Base-by-base conservation (phyloP, 2,888 invertebrate genomes). In the Elegia similella region DNA sequence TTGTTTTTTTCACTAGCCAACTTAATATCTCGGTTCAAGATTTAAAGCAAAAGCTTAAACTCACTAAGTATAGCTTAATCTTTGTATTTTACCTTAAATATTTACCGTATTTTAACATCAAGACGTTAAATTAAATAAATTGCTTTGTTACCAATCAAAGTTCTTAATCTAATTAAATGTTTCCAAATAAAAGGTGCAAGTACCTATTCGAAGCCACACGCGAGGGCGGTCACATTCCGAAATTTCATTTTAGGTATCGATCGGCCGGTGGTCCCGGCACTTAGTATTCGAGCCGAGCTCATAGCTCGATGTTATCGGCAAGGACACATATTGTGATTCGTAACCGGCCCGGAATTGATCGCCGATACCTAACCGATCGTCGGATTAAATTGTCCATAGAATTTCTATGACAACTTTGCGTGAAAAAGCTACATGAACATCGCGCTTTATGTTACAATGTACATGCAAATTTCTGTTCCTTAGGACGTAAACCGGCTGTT, bases 301-400 rank as follows among this genome's bases (percentile, higher is more conserved):
- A 61, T 68, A 69, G 61, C 63, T 63, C 70, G 86, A 83, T 87
- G 72, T 68, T 80, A 85, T 82, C 85, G 66, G 68, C 89, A 90
- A 90, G 89, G 90, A 80, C 87, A 81, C 72, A 76, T 74, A 84
- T 85, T 84, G 84, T 86, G 80, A 86, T 85, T 86, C 84, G 84
- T 75, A 73, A 77, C 73, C 71, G 70, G 75, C 76, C 84, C 81
- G 84, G 86, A 88, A 86, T 87, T 84, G 90, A 91, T 88, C 80
- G 76, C 63, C 67, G 62, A 63, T 61, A 62, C 72, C 89, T 88
- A 88, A 86, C 65, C 79, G 73, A 84, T 81, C 76, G 79, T 73
- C 80, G 82, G 76, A 83, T 86, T 80, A 76, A 72, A 84, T 84
- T 84, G 70, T 72, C 72, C 71, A 69, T 70, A 66, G 61, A 59